Evolutionary conservation across 2,888 invertebrate genomes (phyloP).

Genomic region (Dexiosoma caninum): DNA sequence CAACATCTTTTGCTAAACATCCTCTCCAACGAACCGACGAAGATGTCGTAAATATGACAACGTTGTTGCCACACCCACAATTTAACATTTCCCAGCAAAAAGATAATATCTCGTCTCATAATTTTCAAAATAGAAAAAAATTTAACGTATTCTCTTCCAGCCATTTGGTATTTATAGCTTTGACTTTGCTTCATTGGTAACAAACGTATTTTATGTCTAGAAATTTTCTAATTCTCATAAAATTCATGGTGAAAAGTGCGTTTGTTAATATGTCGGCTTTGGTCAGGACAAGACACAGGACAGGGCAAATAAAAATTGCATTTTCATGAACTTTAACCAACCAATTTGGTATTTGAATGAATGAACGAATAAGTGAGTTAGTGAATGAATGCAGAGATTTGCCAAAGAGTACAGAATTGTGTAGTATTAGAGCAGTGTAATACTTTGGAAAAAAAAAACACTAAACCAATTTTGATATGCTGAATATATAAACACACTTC

Average conservation of each 20-base stretch:
- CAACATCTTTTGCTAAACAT: no score
- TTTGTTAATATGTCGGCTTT: slow-evolving; percentile 47
- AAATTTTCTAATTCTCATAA: slow-evolving; percentile 42
- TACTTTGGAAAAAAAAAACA: neutral
- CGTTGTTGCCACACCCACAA: no score
- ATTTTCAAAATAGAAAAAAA: neutral
- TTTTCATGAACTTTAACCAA: slow-evolving; percentile 75
- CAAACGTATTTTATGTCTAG: slow-evolving; percentile 51
- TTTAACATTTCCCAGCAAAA: neutral
- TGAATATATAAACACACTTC: neutral
- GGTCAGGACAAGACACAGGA: neutral
- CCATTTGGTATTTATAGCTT: slow-evolving; percentile 37
- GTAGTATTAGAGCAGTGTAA: neutral
- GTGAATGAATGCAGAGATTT: slow-evolving; percentile 69
- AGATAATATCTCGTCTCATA: neutral
- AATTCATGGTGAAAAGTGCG: slow-evolving; percentile 55
- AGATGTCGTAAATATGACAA: no score
- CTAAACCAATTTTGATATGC: slow-evolving; percentile 32
- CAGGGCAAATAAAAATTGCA: slow-evolving; percentile 74
- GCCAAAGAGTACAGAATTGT: slow-evolving; percentile 12
- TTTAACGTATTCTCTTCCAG: neutral
- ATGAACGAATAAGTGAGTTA: slow-evolving; percentile 36
- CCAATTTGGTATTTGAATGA: slow-evolving; percentile 57
- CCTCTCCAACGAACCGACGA: no score
- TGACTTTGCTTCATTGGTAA: slow-evolving; percentile 34